Conservation (phyloP, 2,888 invertebrate genomes). For the Apomyelois bistriatella region DNA sequence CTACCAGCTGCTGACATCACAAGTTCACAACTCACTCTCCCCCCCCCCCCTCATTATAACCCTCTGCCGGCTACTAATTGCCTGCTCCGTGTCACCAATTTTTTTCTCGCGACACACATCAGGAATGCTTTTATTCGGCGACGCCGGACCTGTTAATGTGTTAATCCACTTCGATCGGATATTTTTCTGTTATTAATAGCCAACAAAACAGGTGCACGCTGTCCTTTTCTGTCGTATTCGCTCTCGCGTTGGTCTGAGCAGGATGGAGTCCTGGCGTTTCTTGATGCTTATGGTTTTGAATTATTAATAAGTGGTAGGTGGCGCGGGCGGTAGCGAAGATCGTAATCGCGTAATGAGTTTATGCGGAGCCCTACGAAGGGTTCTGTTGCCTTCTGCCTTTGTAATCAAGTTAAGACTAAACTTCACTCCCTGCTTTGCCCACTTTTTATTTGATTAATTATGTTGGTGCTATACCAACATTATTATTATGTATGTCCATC, state of each 20-base stretch:
- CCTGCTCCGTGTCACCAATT: slow-evolving; percentile 42
- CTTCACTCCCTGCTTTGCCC: too few relatives aligned
- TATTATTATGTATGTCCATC: too few relatives aligned
- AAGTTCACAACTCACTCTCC: too few relatives aligned
- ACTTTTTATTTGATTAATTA: too few relatives aligned
- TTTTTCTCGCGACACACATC: slow-evolving; percentile 52
- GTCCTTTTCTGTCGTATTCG: slow-evolving; percentile 22
- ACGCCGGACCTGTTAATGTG: slow-evolving; percentile 67
- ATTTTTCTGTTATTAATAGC: slow-evolving; percentile 67
- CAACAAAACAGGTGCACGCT: slow-evolving; percentile 48
- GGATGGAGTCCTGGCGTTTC: neutral
- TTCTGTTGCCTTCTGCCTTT: neutral
- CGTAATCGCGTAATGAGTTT: slow-evolving; percentile 14
- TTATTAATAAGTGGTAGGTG: slow-evolving; percentile 33
- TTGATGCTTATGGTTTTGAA: slow-evolving; percentile 24
- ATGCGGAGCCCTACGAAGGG: neutral
- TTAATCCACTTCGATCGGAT: slow-evolving; percentile 72
- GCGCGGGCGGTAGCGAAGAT: slow-evolving; percentile 17
- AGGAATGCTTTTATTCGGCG: slow-evolving; percentile 72
- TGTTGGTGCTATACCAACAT: too few relatives aligned
- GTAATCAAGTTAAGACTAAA: too few relatives aligned
- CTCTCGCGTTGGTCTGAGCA: neutral
- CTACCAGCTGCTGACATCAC: too few relatives aligned
- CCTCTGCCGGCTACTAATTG: slow-evolving; percentile 38
- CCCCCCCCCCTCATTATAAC: neutral